Conservation (phyloP, 2,113 vertebrate species). For the Nycticryphes semicollaris region DNA sequence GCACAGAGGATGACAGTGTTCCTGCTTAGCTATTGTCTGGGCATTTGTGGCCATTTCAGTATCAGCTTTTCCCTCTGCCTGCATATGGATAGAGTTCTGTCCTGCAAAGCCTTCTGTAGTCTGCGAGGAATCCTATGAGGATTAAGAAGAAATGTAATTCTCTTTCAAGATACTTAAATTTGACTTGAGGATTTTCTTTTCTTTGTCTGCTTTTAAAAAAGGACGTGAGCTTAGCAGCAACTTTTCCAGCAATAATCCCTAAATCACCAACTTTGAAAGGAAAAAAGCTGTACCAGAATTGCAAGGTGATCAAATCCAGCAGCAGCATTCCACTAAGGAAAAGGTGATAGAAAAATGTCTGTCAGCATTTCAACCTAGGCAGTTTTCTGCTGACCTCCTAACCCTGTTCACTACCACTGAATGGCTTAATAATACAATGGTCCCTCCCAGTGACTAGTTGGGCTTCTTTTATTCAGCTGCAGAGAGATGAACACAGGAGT, state of each 20-base stretch:
- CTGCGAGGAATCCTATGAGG: neutral
- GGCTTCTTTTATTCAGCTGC: neutral
- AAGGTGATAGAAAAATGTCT: neutral
- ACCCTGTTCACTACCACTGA: neutral
- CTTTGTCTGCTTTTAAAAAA: neutral
- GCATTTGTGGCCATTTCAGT: neutral
- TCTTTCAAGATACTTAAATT: neutral
- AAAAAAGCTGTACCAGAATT: neutral
- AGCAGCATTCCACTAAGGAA: neutral
- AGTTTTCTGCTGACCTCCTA: neutral
- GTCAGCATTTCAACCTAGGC: neutral
- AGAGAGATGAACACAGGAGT: neutral
- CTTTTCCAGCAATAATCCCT: neutral
- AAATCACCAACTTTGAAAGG: neutral
- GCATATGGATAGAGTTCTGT: neutral
- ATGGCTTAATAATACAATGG: rapidly evolving
- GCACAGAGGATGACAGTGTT: neutral
- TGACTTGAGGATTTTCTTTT: neutral
- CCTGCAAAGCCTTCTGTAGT: neutral
- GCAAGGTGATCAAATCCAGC: neutral
- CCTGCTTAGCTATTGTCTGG: neutral
- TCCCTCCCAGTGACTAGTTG: neutral
- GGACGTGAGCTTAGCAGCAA: neutral
- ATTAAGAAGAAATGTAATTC: neutral
- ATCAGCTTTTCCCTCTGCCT: neutral